Base-by-base conservation (phyloP, 2,888 invertebrate species). In the Thymelicus lineola region DNA sequence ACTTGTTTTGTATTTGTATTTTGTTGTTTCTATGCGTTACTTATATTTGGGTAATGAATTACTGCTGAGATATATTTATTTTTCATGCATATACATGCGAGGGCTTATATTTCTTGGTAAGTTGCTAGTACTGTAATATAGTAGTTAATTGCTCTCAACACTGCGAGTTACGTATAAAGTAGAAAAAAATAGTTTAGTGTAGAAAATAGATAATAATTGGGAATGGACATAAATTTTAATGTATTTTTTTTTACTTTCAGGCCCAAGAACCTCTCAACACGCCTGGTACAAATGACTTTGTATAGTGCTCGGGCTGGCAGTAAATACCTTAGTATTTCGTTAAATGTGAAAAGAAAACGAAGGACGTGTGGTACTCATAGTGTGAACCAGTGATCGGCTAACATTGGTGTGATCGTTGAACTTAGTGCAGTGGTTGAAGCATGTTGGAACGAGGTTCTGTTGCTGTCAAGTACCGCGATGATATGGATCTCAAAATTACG, bases 251-350 rank as follows among this genome's bases (percentile, higher is more conserved):
- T 88, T 85, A 78, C 86, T 96, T 95, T 14, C 95, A 97, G 97
- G 97, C 96, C 83, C 96, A 96, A 94, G 96, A 97, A 94, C 97
- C 97, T 77, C 95, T 97, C 86, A 97, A 96, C 81, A 96, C 95
- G 88, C 95, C 96, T 84, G 96, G 96, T 87, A 96, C 96, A 87
- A 96, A 96, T 90, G 97, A 97, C 84, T 97, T 96, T 94, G 97
- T 97, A 94, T 97, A 94, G 89, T 91, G 87, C 84, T 73, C 83
- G 82, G 82, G 87, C 88, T 72, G 92, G 93, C 79, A 93, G 93
- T 85, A 89, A 93, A 90, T 93, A 91, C 84, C 83, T 86, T 84
- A 87, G 87, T 85, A 84, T 93, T 82, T 90, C 91, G 80, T 86
- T 93, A 82, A 89, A 91, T 88, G 92, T 87, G 84, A 93, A 93